Conservation (phyloP, 2,888 invertebrate species). For the Julus scandinavius region DNA sequence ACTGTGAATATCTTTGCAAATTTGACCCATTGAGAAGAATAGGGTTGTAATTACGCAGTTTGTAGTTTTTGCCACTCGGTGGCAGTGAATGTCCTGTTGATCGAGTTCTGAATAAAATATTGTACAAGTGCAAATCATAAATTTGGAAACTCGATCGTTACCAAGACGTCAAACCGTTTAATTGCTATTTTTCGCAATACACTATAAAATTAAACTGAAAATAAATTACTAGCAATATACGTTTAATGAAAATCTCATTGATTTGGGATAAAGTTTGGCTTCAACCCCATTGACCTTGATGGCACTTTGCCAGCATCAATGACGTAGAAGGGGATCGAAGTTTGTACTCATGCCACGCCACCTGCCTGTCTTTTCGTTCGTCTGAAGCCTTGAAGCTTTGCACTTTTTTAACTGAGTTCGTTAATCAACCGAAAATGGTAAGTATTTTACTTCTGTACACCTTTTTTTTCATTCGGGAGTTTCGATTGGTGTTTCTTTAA, state of each 20-base stretch:
- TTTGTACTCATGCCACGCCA: conserved; percentile 1
- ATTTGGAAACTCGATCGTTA: no score
- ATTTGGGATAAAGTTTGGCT: background rate
- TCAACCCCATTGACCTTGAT: background rate
- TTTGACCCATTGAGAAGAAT: no score
- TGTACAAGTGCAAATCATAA: no score
- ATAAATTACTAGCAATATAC: background rate
- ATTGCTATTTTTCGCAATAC: no score
- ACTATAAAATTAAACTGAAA: background rate
- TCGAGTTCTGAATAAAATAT: no score
- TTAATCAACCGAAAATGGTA: conserved; percentile 15
- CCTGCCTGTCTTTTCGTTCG: background rate
- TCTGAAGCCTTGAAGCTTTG: background rate
- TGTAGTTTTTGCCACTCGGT: no score
- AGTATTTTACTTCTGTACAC: background rate
- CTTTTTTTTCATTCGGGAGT: background rate
- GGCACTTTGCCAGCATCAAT: background rate
- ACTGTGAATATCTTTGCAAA: no score
- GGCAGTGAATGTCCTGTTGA: no score
- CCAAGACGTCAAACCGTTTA: no score
- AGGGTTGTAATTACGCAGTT: no score
- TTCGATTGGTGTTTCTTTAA: background rate
- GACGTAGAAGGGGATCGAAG: background rate
- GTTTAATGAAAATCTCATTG: background rate
- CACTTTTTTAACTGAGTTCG: background rate